These are phyloP conservation scores for Pristionchus maxplancki DNA, from an alignment of 2,888 invertebrate species.

Conservation along the genomic window DNA sequence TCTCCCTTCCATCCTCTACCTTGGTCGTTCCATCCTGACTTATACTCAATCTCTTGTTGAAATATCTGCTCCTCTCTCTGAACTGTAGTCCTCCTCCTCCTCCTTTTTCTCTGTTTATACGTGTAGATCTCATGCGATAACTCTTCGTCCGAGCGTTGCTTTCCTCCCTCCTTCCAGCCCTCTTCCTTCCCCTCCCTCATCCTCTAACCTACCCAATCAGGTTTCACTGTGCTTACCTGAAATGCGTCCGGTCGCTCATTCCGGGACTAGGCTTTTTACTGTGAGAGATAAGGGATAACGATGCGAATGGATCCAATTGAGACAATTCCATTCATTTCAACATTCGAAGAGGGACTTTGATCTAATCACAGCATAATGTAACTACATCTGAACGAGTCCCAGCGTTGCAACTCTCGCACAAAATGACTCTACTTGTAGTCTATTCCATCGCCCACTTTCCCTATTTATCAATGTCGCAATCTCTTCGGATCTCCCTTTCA, in stretches of 20 bases:
- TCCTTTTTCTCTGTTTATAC: background rate
- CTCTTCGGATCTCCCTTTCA: background rate
- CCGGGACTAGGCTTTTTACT: conserved; percentile 23
- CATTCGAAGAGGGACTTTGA: background rate
- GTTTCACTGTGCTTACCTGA: conserved; percentile 39
- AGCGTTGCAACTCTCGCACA: background rate
- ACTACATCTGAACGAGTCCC: background rate
- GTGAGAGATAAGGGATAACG: conserved; percentile 39
- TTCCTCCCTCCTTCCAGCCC: background rate
- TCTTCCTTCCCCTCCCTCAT: conserved; percentile 22
- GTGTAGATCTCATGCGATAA: background rate
- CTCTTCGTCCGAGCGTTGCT: conserved; percentile 6
- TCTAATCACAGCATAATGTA: background rate
- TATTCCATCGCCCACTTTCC: background rate
- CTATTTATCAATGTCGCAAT: background rate
- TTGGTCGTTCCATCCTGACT: background rate
- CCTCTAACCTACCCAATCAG: conserved; percentile 39
- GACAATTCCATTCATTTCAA: conserved; percentile 1
- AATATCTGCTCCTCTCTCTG: background rate
- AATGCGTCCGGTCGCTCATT: background rate
- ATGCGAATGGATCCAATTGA: conserved; percentile 8
- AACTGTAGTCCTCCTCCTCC: background rate
- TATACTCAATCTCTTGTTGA: background rate
- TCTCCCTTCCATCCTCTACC: background rate
- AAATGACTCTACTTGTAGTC: conserved; percentile 22